phyloP scores from a whole-genome alignment of 2,888 invertebrate species.

The Platerodrilus igneus region DNA sequence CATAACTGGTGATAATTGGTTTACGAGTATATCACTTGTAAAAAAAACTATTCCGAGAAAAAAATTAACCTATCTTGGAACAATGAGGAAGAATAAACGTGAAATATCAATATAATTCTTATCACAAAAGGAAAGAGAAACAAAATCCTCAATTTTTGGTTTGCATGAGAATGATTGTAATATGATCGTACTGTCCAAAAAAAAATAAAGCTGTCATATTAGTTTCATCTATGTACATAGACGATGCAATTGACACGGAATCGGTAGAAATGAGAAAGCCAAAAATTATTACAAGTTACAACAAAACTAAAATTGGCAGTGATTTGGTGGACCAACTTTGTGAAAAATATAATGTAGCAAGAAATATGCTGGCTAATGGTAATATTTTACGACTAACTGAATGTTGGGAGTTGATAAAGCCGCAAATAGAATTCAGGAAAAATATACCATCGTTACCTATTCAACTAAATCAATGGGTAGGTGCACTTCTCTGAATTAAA shows the following conservation, averaged over 20 bases:
- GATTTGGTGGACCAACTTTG: conserved; percentile 26
- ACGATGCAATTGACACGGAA: no score
- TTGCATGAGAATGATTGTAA: conserved; percentile 8
- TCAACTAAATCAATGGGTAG: no score
- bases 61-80: conserved; percentile 19
- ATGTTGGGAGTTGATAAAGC: no score
- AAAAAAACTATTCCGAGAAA: conserved; percentile 13
- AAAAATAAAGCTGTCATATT: conserved; percentile 17
- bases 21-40: conserved; percentile 22
- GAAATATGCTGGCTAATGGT: conserved; percentile 14
- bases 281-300: conserved; percentile 28
- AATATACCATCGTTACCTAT: no score
- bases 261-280: conserved; percentile 13
- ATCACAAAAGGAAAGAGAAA: background rate
- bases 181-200: conserved; percentile 20
- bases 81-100: conserved; percentile 19
- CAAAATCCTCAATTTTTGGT: conserved; percentile 3
- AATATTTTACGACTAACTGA: no score
- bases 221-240: conserved; percentile 21
- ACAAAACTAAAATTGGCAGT: conserved; percentile 30
- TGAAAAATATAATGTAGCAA: conserved; percentile 9
- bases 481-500: no score
- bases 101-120: conserved; percentile 10
- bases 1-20: conserved; percentile 34
- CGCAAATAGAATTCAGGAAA: no score